Base-by-base conservation (phyloP, 2,888 invertebrate genomes). In the Strigamia maritima region DNA sequence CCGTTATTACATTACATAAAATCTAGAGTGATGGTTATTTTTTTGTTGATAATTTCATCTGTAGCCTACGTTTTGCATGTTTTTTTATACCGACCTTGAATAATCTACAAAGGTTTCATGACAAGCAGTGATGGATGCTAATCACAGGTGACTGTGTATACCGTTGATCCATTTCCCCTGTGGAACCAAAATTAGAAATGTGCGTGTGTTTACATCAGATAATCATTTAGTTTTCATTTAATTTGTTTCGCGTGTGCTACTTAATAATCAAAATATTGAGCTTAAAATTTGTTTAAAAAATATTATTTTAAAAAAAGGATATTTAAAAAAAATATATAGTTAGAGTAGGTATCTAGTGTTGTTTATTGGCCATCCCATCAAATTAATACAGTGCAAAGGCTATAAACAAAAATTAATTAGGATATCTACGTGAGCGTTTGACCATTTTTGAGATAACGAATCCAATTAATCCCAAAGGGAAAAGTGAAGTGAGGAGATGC, bases 361-460 rank as follows among this genome's bases (percentile, higher is more conserved):
- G 35, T 35, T 35, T 35, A 6, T 35, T 35, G 10, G 35, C 35
- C 7, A 3, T 19, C 19, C 19, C 3, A 19, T 70, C 70, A 70
- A 70, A 70, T 26, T 54, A 28, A n/a, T 26, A 26, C 26, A 70
- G 1, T 70, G 16, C n/a, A 28, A 26, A 28, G 16, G 70, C 12
- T 12, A 26, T 26, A 26, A 70, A 70, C 10, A 26, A 70, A 70
- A 28, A 70, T 70, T 70, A 70, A 70, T 70, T 70, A 70, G 70
- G 70, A 70, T 70, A 70, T 70, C 70, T 70, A 70, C 28, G 70
- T 70, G 70, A 70, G 70, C 70, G 28, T 70, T 70, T 70, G 70
- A 70, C 70, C 70, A 28, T 70, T 70, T 70, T 70, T 70, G 70
- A 70, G 70, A 70, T 70, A 70, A 70, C 70, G 70, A 70, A 70